Conservation (phyloP, 2,113 vertebrate species). For the Oxyruncus cristatus region DNA sequence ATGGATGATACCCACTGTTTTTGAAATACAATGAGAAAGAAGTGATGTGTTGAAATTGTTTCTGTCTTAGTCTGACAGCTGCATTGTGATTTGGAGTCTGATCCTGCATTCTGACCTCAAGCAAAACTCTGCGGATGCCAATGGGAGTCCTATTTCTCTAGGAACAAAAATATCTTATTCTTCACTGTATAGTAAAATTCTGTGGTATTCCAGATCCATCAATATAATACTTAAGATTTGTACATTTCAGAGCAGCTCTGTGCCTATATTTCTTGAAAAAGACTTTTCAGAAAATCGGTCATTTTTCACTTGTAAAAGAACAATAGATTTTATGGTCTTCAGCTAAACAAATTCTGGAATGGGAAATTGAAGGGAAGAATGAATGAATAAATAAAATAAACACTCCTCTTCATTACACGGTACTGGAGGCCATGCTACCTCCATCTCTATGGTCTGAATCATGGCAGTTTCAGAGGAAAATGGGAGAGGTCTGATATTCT, state of each 20-base stretch:
- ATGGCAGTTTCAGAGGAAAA: background rate
- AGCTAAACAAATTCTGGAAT: background rate
- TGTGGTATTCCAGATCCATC: background rate
- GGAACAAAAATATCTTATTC: background rate
- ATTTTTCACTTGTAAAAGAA: background rate
- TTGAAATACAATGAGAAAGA: background rate
- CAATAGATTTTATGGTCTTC: background rate
- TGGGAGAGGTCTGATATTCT: background rate
- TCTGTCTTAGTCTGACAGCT: background rate
- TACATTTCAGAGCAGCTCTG: background rate
- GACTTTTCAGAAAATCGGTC: background rate
- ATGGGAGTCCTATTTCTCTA: background rate
- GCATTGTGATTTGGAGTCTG: background rate
- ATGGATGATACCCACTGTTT: constrained; percentile 15
- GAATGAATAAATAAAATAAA: background rate
- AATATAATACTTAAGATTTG: background rate
- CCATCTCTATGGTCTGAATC: background rate
- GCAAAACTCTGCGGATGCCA: background rate
- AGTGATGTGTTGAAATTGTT: background rate
- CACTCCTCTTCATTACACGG: background rate
- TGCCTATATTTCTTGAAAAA: background rate
- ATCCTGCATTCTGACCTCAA: background rate
- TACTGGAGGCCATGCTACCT: background rate
- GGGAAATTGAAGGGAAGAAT: background rate
- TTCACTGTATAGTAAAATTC: background rate